Percentiles rank a stretch among this genome's conserved stretches.
These are phyloP conservation scores for Pseudorhombus dupliciocellatus DNA, from an alignment of 2,113 vertebrate species.

Conservation along the genomic window DNA sequence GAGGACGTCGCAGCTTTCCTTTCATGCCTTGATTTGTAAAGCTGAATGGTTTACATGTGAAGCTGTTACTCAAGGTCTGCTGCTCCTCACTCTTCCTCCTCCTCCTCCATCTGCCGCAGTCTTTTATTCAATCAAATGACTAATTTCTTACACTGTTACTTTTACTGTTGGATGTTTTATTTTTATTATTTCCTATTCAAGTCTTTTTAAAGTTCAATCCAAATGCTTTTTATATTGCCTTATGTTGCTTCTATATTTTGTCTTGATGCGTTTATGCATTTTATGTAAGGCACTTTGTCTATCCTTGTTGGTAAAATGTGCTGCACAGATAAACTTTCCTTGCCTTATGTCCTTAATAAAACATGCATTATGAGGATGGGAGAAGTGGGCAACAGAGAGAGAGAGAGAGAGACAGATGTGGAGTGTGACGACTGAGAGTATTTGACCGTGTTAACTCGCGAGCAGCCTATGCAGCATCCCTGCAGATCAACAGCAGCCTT, in stretches of 20 bases:
- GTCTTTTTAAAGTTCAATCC: not conserved
- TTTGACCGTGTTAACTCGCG: not conserved
- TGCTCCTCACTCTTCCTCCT: not conserved
- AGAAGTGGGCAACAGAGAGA: not conserved
- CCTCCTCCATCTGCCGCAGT: not conserved
- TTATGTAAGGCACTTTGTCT: not conserved
- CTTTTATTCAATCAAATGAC: not conserved
- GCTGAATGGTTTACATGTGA: not conserved
- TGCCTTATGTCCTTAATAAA: not conserved
- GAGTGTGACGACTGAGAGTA: not conserved
- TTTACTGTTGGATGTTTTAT: not conserved
- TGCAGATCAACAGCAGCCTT: not conserved
- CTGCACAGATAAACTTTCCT: not conserved
- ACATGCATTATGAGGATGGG: not conserved
- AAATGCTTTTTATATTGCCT: not conserved
- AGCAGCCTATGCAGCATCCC: not conserved
- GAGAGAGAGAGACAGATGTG: constrained; percentile 2
- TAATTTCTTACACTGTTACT: not conserved
- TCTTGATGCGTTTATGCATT: not conserved
- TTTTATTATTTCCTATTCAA: not conserved
- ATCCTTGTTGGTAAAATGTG: not conserved
- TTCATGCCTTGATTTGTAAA: not conserved
- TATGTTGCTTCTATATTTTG: not conserved
- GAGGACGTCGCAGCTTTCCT: no score
- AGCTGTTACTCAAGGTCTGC: not conserved